Conservation (phyloP, 2,888 invertebrate genomes). For the Tholera decimalis region DNA sequence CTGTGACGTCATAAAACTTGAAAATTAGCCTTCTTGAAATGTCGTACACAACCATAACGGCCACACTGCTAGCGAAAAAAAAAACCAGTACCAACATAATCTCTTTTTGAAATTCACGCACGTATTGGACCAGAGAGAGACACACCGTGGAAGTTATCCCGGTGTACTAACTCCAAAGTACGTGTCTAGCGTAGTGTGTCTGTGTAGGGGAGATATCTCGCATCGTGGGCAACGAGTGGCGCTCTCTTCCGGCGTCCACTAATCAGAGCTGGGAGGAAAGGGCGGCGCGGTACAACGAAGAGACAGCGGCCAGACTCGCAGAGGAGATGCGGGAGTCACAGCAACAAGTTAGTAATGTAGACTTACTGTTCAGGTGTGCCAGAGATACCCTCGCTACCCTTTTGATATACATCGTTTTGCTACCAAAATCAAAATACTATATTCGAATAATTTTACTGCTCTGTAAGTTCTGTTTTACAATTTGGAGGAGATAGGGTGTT, state of each 20-base stretch:
- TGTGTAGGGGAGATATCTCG: slow-evolving; percentile 92
- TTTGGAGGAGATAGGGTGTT: too few species aligned
- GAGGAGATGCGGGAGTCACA: slow-evolving; percentile 88
- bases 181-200: slow-evolving; percentile 61
- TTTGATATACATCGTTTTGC: too few species aligned
- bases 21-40: background rate
- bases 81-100: slow-evolving; percentile 39
- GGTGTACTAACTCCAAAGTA: slow-evolving; percentile 58
- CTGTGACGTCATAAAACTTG: background rate
- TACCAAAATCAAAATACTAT: too few species aligned
- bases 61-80: slow-evolving; percentile 25
- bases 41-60: slow-evolving; percentile 53
- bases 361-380: too few species aligned
- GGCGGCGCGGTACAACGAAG: slow-evolving; percentile 97
- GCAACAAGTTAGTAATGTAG: slow-evolving; percentile 81
- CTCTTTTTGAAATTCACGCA: slow-evolving; percentile 57
- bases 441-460: too few species aligned
- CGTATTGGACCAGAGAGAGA: slow-evolving; percentile 62
- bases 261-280: slow-evolving; percentile 99
- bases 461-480: too few species aligned
- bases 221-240: slow-evolving; percentile 97
- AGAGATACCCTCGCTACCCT: too few species aligned
- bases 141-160: slow-evolving; percentile 49
- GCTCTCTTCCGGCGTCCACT: slow-evolving; percentile 96
- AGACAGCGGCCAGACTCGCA: slow-evolving; percentile 93